Percentiles rank a stretch among this genome's conserved stretches.
These are phyloP conservation scores for Coluber constrictor DNA, from an alignment of 2,797 vertebrate genomes.

Conservation along the genomic window DNA sequence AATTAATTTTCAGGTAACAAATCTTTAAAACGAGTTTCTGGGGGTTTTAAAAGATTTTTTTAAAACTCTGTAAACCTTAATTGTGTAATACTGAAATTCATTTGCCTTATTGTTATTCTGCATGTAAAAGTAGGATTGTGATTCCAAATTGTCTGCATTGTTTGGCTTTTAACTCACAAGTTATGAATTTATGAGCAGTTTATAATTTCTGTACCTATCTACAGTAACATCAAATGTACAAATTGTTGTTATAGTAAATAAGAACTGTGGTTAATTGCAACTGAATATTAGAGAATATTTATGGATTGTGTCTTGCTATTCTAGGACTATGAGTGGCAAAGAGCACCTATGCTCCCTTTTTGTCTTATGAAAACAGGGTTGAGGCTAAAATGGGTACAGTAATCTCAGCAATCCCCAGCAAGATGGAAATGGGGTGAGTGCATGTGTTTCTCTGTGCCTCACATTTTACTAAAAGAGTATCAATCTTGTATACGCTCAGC, in stretches of 20 bases:
- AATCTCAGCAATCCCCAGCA: background rate
- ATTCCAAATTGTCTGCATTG: background rate
- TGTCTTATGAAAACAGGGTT: background rate
- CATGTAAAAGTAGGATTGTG: background rate
- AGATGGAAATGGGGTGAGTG: background rate
- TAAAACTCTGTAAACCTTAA: background rate
- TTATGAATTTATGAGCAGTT: background rate
- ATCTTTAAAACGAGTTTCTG: background rate
- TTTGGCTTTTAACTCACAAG: background rate
- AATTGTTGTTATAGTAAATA: background rate
- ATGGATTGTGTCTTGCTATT: background rate
- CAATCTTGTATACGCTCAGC: background rate
- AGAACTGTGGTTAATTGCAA: background rate
- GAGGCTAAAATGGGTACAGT: background rate
- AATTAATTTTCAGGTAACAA: constrained; percentile 4
- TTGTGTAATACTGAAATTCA: background rate
- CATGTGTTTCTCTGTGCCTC: background rate
- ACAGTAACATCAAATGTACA: background rate
- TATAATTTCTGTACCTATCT: background rate
- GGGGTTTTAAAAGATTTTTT: background rate
- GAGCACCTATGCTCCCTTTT: background rate
- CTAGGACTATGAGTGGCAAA: background rate
- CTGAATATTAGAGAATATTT: background rate
- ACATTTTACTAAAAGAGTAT: background rate
- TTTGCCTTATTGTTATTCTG: background rate